Evolutionary conservation across 1,140 invertebrate species (phyloP), one percentile per base, ranked within the genome.

Genomic region (Drosophila neocordata): DNA sequence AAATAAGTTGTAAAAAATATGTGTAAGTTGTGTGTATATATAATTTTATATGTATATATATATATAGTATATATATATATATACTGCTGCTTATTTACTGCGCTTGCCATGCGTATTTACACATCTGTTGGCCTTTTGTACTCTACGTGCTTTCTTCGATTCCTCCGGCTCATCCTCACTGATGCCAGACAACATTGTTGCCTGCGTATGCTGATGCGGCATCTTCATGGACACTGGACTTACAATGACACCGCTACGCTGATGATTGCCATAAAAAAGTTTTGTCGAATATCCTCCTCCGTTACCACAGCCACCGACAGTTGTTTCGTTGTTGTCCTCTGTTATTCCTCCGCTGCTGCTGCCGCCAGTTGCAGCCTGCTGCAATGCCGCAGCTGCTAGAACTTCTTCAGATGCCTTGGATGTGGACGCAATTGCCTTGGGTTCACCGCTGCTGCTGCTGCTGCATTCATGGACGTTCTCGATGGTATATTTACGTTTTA

Each of bases 131-230:
- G 84, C 78, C 75, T 91, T 91, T 91, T 91, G 90, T 91, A 91
- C 90, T 91, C 90, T 91, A 79, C 90, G 90, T 91, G 90, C 87
- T 78, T 91, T 91, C 79, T 91, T 91, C 64, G 79, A 81, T 52
- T 91, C 90, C 66, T 83, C 69, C 27, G 62, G 67, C 34, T 79
- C 74, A 35, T 74, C 64, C 6, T 34, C 48, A 48, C 59, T 4
- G 24, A 8, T 7, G 24, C 22, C 11, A 4, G 61, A n/a, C 24
- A 41, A 8, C 2, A 13, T 15, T 44, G 38, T 7, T 41, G 38
- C n/a, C 27, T 31, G 27, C 27, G 27, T 31, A 31, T 44, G 41
- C 41, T 48, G 41, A 3, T 48, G 41, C 18, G 65, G 44, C 67
- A 77, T 11, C 20, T 73, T 83, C 63, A 84, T 84, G 62, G 88